phyloP scores from a whole-genome alignment of 2,888 invertebrate genomes.

The Dryadula phaetusa region DNA sequence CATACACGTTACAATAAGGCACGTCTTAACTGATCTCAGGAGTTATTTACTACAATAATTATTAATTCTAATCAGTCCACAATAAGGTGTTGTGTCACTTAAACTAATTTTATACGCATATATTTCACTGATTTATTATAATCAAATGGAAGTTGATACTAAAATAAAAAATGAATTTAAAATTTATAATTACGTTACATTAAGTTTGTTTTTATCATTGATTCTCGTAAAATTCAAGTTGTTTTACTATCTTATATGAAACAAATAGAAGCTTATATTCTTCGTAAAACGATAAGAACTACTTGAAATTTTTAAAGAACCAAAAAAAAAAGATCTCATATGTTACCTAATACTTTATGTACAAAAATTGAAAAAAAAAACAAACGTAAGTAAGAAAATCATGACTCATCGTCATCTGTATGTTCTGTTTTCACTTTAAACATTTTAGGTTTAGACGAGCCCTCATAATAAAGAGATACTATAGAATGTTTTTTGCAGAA shows the following conservation, averaged over 20 bases:
- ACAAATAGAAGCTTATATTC: too few relatives aligned
- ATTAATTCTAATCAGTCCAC: conserved; percentile 16
- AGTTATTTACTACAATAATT: neutral
- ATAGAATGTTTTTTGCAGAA: conserved; percentile 92
- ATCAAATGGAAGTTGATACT: too few relatives aligned
- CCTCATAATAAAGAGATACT: conserved; percentile 81
- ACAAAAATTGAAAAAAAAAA: neutral
- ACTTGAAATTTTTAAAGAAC: too few relatives aligned
- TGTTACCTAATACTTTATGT: neutral
- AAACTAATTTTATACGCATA: too few relatives aligned
- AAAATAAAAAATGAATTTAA: too few relatives aligned
- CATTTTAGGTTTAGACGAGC: conserved; percentile 51
- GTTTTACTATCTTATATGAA: too few relatives aligned
- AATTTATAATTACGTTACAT: too few relatives aligned
- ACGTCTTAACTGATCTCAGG: neutral
- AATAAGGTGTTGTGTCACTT: neutral
- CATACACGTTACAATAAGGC: conserved; percentile 12
- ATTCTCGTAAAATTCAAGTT: too few relatives aligned
- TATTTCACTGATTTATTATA: too few relatives aligned
- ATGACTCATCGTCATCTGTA: conserved; percentile 59
- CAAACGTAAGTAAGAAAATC: conserved; percentile 17
- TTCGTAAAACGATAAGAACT: too few relatives aligned
- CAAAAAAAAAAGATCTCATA: too few relatives aligned
- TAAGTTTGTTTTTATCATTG: too few relatives aligned
- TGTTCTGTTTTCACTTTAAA: conserved; percentile 58